phyloP scores from a whole-genome alignment of 2,888 invertebrate genomes.

The Caenorhabditis japonica region DNA sequence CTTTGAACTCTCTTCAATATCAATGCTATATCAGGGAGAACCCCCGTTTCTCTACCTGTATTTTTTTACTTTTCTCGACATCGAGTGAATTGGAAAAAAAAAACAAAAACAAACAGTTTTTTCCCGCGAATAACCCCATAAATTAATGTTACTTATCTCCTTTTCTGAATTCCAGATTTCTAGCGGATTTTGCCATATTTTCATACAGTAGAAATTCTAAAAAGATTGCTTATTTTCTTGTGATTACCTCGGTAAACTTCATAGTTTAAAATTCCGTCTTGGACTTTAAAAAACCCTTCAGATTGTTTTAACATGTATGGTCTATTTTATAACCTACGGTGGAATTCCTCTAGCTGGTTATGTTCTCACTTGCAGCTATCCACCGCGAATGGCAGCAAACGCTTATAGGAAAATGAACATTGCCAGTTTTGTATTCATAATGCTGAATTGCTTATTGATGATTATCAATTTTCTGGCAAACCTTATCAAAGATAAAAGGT shows the following conservation, averaged over 20 bases:
- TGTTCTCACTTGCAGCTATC: conserved; percentile 20
- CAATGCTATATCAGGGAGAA: no score
- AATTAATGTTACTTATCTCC: no score
- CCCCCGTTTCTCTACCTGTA: no score
- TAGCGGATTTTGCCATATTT: conserved; percentile 2
- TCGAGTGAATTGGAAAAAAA: no score
- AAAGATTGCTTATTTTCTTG: neutral
- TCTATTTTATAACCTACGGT: neutral
- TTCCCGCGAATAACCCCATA: no score
- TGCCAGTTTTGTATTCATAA: neutral
- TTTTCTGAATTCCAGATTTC: neutral
- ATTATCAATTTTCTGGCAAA: neutral
- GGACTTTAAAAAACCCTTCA: neutral
- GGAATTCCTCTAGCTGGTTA: conserved; percentile 16
- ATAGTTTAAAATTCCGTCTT: no score
- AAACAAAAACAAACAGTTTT: no score
- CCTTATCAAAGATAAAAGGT: conserved; percentile 3
- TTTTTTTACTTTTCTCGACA: no score
- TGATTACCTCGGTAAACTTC: conserved; percentile 4
- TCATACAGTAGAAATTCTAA: neutral
- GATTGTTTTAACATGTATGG: neutral
- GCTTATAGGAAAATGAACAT: conserved; percentile 1
- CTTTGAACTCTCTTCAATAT: no score
- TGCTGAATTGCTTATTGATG: neutral
- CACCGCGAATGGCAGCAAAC: conserved; percentile 14